Evolutionary conservation across 30 jellyfish, hydroid and myxozoan genomes (phyloP).

Genomic region (Turritopsis rubra): DNA sequence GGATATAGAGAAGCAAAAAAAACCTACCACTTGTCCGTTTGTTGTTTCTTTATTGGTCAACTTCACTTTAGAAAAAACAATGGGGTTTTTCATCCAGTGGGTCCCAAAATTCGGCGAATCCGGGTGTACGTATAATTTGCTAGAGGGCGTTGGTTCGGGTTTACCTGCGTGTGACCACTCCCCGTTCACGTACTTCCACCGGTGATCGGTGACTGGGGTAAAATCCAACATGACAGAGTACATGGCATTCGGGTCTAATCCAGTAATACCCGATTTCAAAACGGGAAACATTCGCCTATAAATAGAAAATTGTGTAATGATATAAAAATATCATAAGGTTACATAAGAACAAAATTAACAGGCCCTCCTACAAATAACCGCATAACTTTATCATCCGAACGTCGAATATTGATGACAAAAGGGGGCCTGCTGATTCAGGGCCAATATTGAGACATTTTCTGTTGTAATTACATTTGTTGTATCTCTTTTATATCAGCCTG

Average conservation of each 20-base stretch:
- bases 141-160: conserved; percentile 93
- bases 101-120: conserved; percentile 99
- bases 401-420: not conserved
- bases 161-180: conserved; percentile 98
- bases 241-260: conserved; percentile 95
- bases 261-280: conserved; percentile 68
- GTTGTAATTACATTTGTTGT: not conserved
- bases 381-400: not conserved
- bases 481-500: not conserved
- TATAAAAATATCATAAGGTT: not conserved
- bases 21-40: conserved; percentile 96
- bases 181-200: conserved; percentile 98
- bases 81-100: conserved; percentile 97
- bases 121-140: conserved; percentile 93
- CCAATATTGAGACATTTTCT: not conserved
- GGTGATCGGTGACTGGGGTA: conserved; percentile 83
- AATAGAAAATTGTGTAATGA: not conserved
- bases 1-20: not conserved
- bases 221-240: conserved; percentile 85
- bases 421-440: not conserved
- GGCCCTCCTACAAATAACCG: not conserved
- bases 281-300: conserved; percentile 99
- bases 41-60: conserved; percentile 90
- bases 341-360: not conserved
- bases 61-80: conserved; percentile 90